phyloP scores from a whole-genome alignment of 2,113 vertebrate genomes.

The Macheiramphus alcinus region DNA sequence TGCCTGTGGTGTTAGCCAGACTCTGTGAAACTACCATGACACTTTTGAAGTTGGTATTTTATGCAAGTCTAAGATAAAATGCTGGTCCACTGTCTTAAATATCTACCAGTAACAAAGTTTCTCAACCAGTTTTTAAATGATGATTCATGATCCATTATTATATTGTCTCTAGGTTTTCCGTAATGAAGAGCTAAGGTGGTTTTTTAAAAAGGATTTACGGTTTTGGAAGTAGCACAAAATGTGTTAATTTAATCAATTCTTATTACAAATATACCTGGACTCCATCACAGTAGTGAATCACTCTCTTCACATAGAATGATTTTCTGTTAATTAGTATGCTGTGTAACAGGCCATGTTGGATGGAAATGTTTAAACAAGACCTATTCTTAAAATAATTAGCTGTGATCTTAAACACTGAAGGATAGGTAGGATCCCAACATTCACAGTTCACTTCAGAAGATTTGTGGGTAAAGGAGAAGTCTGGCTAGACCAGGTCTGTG shows the following conservation, averaged over 20 bases:
- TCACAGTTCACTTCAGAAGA: not conserved
- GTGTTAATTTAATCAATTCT: not conserved
- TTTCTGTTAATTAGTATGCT: not conserved
- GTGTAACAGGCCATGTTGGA: not conserved
- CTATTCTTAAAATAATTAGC: not conserved
- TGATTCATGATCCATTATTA: not conserved
- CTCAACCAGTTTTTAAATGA: not conserved
- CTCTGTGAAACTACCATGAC: not conserved
- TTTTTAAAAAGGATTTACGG: not conserved
- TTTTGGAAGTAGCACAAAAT: not conserved
- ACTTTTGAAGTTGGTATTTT: not conserved
- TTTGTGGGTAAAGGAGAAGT: not conserved
- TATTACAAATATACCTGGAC: not conserved
- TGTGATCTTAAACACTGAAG: not conserved
- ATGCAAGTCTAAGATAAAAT: not conserved
- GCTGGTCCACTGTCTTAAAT: not conserved
- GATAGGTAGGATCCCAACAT: not conserved
- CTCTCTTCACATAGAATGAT: not conserved
- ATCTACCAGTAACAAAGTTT: not conserved
- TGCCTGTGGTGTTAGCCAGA: not conserved
- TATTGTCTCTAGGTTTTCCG: not conserved
- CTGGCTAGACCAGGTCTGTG: not conserved
- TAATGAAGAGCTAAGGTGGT: not conserved
- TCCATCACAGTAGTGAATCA: rapidly evolving
- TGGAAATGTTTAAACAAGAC: not conserved